Evolutionary conservation across 2,888 invertebrate species (phyloP).

Genomic region (Meliscaeva auricollis): DNA sequence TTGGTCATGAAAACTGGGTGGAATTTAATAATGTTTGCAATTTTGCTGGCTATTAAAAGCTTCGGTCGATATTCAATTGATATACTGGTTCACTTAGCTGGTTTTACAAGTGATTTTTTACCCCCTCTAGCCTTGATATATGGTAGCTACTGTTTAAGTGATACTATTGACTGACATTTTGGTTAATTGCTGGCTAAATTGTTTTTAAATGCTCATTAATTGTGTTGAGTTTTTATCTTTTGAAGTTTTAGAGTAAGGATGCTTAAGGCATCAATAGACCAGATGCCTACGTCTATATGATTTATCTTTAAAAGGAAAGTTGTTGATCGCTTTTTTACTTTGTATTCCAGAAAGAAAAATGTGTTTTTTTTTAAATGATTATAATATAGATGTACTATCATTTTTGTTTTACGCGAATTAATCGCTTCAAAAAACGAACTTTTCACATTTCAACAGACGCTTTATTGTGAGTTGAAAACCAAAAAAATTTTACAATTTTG

Average conservation of each 20-base stretch:
- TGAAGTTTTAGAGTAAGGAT: slow-evolving; percentile 6
- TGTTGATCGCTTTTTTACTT: neutral
- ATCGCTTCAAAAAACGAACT: too few species aligned
- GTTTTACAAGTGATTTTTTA: slow-evolving; percentile 32
- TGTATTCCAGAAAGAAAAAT: neutral
- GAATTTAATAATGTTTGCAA: slow-evolving; percentile 67
- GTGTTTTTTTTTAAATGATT: too few species aligned
- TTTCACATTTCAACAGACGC: too few species aligned
- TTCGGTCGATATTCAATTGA: slow-evolving; percentile 26
- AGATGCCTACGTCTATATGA: neutral
- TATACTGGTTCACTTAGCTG: slow-evolving; percentile 57
- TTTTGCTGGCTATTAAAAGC: slow-evolving; percentile 54
- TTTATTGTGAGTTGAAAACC: too few species aligned
- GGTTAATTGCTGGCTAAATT: slow-evolving; percentile 72
- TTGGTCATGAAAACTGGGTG: slow-evolving; percentile 73
- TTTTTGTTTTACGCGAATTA: too few species aligned
- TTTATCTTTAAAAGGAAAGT: slow-evolving; percentile 20
- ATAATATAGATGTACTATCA: too few species aligned
- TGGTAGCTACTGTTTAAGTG: slow-evolving; percentile 52
- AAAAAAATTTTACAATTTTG: too few species aligned
- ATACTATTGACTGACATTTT: slow-evolving; percentile 69
- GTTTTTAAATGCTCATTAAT: slow-evolving; percentile 70
- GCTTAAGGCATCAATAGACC: slow-evolving; percentile 18
- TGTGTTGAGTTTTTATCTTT: slow-evolving; percentile 3
- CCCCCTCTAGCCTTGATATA: neutral